phyloP scores from a whole-genome alignment of 92 coral and sea anemone genomes.

The Porites divaricata region DNA sequence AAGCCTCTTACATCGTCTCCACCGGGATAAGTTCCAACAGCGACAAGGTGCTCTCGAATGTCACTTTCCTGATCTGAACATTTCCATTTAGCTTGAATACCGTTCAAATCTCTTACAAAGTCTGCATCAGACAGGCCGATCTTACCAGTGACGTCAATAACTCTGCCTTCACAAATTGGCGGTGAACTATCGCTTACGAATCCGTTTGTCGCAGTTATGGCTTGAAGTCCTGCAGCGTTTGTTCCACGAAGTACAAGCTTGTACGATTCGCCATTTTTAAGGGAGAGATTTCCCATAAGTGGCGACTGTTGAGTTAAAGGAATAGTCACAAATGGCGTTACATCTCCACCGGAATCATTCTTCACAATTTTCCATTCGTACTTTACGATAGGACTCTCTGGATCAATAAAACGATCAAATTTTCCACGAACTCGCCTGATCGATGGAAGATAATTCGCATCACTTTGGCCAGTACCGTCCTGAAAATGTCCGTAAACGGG shows the following conservation, averaged over 20 bases:
- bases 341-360: conserved; percentile 47
- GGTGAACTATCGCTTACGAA: conserved; percentile 78
- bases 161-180: conserved; percentile 62
- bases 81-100: conserved; percentile 75
- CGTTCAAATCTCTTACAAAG: conserved; percentile 76
- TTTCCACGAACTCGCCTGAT: conserved; percentile 78
- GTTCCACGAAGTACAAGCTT: conserved; percentile 80
- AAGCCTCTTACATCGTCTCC: conserved; percentile 72
- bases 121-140: conserved; percentile 70
- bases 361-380: conserved; percentile 85
- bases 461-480: conserved; percentile 73
- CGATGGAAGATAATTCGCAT: conserved; percentile 73
- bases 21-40: conserved; percentile 88
- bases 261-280: conserved; percentile 70
- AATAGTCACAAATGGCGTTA: conserved; percentile 67
- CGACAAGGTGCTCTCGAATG: conserved; percentile 67
- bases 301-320: conserved; percentile 85
- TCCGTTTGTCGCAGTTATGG: conserved; percentile 73
- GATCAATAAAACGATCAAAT: conserved; percentile 72
- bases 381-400: conserved; percentile 86
- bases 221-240: conserved; percentile 83
- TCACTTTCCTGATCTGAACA: conserved; percentile 86
- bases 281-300: conserved; percentile 77
- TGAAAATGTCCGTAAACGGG: conserved; percentile 73
- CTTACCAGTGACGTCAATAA: conserved; percentile 73